Base-by-base conservation (phyloP, 2,113 vertebrate species). In the Caloenas nicobarica region DNA sequence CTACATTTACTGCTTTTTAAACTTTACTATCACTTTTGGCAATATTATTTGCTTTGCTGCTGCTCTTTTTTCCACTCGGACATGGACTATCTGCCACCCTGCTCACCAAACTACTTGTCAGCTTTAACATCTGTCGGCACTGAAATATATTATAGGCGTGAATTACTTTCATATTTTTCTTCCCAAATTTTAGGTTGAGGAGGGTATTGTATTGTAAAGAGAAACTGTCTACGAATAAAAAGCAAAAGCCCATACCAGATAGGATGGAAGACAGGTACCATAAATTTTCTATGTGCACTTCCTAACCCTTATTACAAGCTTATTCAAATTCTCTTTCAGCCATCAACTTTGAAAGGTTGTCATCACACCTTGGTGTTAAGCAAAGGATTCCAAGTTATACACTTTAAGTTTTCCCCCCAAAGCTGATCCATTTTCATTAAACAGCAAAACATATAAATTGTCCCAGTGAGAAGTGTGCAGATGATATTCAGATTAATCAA, bases 21-120 rank as follows among this genome's bases (percentile, higher is more conserved):
- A 93, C 60, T 92, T 86, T 40, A 26, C 80, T 58, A 29, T 83
- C 1, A 8, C 13, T 65, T n/a, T 53, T 83, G 62, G 40, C 23
- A 86, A 61, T 85, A 71, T 36, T 51, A 74, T 40, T 69, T 94
- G 48, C 78, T 85, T 80, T 70, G 50, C 28, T 88, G 66, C 66
- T 94, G 74, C 31, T 91, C 54, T 64, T 85, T 88, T 74, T 57
- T 73, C 76, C 1, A 3, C 68, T 90, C 76, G 62, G 42, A 90
- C 25, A 71, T 16, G 79, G 50, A 61, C 88, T 88, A 88, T 80
- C 85, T 94, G 95, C 92, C 82, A 86, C 40, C 31, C 58, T 72
- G 71, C 62, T 94, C 54, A 85, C 57, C 85, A 93, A 72, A 82
- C 16, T 69, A 60, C 80, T 78, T 57, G 48, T 91, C 79, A 90